These are phyloP conservation scores for Poecilia picta DNA, from an alignment of 2,797 vertebrate genomes.

Conservation along the genomic window DNA sequence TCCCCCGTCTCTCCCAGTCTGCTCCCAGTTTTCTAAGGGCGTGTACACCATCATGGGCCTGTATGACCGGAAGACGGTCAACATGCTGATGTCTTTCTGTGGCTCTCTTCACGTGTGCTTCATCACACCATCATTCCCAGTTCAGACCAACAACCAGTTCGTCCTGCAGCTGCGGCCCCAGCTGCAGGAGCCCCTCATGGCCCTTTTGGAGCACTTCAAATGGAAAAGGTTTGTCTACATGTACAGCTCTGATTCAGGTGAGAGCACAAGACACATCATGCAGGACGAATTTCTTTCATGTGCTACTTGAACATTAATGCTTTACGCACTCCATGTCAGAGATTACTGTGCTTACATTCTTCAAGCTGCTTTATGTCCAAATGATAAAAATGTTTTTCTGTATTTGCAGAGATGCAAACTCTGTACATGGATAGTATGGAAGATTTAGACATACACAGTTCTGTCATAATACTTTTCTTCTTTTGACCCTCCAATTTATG, in stretches of 20 bases:
- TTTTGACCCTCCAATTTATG: background rate
- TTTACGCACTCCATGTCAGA: background rate
- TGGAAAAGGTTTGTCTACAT: slow-evolving; percentile 97
- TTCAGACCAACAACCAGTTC: slow-evolving; percentile 96
- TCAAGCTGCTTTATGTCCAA: background rate
- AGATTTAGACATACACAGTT: background rate
- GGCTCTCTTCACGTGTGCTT: slow-evolving; percentile 97
- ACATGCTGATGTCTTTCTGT: slow-evolving; percentile 98
- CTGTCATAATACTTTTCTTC: background rate
- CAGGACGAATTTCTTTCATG: background rate
- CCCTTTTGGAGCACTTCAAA: slow-evolving; percentile 89
- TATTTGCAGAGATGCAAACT: background rate
- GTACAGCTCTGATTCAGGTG: slow-evolving; percentile 94
- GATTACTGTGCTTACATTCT: background rate
- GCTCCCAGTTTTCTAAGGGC: slow-evolving; percentile 97
- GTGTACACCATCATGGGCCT: slow-evolving; percentile 98
- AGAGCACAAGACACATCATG: slow-evolving; percentile 40
- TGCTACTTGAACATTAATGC: background rate
- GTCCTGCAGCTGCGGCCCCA: slow-evolving; percentile 94
- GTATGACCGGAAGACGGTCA: slow-evolving; percentile 94
- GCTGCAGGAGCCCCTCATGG: slow-evolving; percentile 93
- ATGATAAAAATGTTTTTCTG: background rate
- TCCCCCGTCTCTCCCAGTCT: slow-evolving; percentile 80
- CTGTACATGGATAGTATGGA: too few species aligned
- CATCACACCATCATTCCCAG: slow-evolving; percentile 93